Conservation (phyloP, 2,888 invertebrate species). For the Aphelenchoides bicaudatus region DNA sequence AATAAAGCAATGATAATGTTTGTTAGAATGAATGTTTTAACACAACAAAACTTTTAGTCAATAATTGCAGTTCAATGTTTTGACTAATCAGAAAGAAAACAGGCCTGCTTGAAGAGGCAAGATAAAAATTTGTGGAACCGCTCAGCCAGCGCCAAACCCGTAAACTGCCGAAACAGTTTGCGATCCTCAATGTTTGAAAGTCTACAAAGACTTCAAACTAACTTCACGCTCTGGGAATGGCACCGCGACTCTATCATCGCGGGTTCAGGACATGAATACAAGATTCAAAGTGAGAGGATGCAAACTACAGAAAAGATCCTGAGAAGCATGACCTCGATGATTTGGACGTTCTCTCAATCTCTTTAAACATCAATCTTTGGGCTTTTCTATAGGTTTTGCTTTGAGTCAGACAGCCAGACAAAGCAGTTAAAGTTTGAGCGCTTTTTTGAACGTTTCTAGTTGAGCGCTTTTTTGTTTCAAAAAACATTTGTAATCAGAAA, state of each 20-base stretch:
- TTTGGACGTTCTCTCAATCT: neutral
- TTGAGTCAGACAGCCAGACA: neutral
- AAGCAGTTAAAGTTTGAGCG: no score
- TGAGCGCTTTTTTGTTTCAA: no score
- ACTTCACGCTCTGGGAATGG: constrained; percentile 28
- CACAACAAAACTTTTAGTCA: no score
- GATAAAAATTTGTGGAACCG: constrained; percentile 7
- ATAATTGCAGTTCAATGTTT: no score
- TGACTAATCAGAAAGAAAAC: no score
- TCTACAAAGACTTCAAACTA: constrained; percentile 10
- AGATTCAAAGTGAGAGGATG: constrained; percentile 17
- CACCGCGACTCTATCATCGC: constrained; percentile 30
- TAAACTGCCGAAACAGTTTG: constrained; percentile 14
- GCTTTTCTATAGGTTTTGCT: neutral
- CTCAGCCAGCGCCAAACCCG: constrained; percentile 17
- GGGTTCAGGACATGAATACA: constrained; percentile 20
- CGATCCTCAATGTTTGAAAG: constrained; percentile 26
- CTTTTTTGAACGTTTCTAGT: neutral
- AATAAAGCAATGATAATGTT: no score
- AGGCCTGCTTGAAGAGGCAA: no score
- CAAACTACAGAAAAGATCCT: constrained; percentile 30
- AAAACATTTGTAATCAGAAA: no score
- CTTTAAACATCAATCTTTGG: neutral
- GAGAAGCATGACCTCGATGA: constrained; percentile 29
- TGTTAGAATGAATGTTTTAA: no score